Base-by-base conservation (phyloP, 2,113 vertebrate genomes). In the Burhinus bistriatus region DNA sequence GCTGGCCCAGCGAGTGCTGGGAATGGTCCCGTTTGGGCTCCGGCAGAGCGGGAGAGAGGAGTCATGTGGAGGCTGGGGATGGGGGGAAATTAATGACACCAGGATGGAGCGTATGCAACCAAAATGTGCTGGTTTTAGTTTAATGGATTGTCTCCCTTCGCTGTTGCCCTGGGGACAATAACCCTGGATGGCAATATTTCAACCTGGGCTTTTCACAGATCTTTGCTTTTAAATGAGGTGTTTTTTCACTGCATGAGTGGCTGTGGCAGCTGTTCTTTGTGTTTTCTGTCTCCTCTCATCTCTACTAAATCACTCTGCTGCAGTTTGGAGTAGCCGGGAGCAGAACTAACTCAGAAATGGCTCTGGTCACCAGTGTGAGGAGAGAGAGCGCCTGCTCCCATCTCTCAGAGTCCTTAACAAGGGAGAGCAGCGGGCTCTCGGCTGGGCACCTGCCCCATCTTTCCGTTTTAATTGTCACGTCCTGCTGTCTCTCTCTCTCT, bases 201-300 rank as follows among this genome's bases (percentile, higher is more conserved):
- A 97, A 96, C 95, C 97, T 94, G 96, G 97, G 97, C 98, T 98
- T 98, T 97, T 97, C 96, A 97, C 96, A 93, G 95, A 97, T 96
- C 95, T 97, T 97, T 97, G 96, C 97, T 97, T 97, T 96, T 97
- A 96, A 97, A 97, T 47, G 89, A 98, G 96, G 96, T 98, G 96
- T 96, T 98, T 97, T 96, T 97, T 98, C 95, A 98, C 97, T 97
- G 98, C 98, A 98, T 98, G 98, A 97, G 94, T 97, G 97, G 97
- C 97, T 98, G 97, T 97, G 96, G 97, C 97, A 97, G 97, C 97
- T 97, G 96, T 96, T 97, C 93, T 98, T 95, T 97, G 97, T 97
- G 94, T 97, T 96, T 96, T 96, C 96, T 97, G 97, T 97, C 97
- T 97, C 97, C 96, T 97, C 96, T 97, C 97, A 97, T 97, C 97